A percentile compares a stretch with the other conserved stretches of the same genome.
phyloP scores from a whole-genome alignment of 1,140 invertebrate species.

The Holcopasites calliopsidis region DNA sequence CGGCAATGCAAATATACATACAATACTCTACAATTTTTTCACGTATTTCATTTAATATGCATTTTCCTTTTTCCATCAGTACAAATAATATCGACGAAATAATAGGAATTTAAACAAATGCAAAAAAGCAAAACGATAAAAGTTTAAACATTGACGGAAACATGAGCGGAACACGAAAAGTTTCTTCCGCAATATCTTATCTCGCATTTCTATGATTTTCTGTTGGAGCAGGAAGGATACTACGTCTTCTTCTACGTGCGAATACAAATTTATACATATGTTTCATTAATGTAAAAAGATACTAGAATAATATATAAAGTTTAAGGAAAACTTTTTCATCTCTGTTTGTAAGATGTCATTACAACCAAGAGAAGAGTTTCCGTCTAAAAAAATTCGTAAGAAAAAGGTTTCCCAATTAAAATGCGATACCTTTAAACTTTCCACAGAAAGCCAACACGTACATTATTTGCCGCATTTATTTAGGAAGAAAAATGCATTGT shows the following conservation, averaged over 20 bases:
- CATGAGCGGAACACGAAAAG: too few relatives aligned
- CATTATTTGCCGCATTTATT: too few relatives aligned
- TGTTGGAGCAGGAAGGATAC: not conserved
- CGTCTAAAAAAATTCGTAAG: not conserved
- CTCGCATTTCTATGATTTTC: not conserved
- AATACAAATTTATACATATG: not conserved
- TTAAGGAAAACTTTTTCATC: not conserved
- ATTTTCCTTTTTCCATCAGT: constrained; percentile 24
- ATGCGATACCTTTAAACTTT: too few relatives aligned
- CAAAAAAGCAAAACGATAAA: not conserved
- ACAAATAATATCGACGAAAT: not conserved
- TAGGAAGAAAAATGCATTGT: constrained; percentile 44
- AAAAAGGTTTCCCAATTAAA: too few relatives aligned
- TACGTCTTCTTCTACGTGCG: not conserved
- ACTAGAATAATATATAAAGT: not conserved
- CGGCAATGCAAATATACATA: constrained; percentile 66
- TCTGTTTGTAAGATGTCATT: too few relatives aligned
- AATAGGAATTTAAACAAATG: not conserved
- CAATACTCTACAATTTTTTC: constrained; percentile 16
- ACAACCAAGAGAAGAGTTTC: not conserved
- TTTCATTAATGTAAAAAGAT: not conserved
- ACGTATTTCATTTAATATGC: constrained; percentile 20
- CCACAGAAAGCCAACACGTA: too few relatives aligned
- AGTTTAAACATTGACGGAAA: too few relatives aligned
- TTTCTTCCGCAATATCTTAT: not conserved